Evolutionary conservation across 2,888 invertebrate species (phyloP).

Genomic region (Caenorhabditis imperialis): DNA sequence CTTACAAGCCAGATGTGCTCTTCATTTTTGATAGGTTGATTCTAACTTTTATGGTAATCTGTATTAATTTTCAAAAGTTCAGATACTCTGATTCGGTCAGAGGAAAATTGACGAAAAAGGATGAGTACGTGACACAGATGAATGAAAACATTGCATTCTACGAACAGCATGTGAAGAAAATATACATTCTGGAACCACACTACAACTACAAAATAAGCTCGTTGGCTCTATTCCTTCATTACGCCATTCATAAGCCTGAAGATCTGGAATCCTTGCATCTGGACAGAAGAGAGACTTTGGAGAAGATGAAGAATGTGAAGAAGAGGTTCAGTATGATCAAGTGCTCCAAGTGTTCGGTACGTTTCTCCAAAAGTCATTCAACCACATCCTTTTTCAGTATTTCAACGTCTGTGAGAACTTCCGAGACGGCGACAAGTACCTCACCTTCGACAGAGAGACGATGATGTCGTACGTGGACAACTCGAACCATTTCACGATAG

Average conservation of each 20-base stretch:
- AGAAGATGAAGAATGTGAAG: conserved; percentile 14
- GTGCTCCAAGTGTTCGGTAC: conserved; percentile 16
- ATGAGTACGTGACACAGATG: conserved; percentile 13
- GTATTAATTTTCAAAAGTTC: background rate
- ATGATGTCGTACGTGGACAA: conserved; percentile 49
- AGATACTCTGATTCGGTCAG: conserved; percentile 12
- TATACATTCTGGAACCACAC: conserved; percentile 24
- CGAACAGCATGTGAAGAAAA: conserved; percentile 15
- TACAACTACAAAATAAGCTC: background rate
- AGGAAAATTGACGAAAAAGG: conserved; percentile 1
- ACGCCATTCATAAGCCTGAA: conserved; percentile 4
- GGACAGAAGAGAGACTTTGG: background rate
- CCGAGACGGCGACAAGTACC: conserved; percentile 20
- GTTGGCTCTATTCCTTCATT: conserved; percentile 9
- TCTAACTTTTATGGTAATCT: background rate
- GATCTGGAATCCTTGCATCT: conserved; percentile 20
- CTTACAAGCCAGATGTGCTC: conserved; percentile 29
- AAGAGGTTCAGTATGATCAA: conserved; percentile 14
- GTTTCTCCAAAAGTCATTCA: background rate
- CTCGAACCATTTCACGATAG: conserved; percentile 43
- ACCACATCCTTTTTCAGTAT: conserved; percentile 23
- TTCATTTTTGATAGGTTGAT: conserved; percentile 21
- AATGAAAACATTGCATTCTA: conserved; percentile 32
- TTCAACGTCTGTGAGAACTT: conserved; percentile 36
- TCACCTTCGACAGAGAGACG: conserved; percentile 30